Conservation (phyloP, 2,797 vertebrate species). For the Phoxinus dragarum region DNA sequence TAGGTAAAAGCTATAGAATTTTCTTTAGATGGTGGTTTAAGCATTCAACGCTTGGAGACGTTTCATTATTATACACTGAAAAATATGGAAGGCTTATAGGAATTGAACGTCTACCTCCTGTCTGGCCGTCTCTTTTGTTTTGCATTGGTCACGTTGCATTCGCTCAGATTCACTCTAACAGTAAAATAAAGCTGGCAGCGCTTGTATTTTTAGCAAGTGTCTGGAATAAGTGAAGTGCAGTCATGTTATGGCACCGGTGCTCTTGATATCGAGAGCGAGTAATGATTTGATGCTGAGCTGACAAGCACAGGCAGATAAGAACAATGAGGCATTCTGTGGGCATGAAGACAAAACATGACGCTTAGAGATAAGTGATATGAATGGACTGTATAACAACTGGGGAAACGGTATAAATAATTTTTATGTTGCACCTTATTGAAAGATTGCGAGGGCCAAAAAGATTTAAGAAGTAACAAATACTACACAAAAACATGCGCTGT, state of each 20-base stretch:
- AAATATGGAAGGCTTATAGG: background rate
- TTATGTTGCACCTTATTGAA: background rate
- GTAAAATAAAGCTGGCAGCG: background rate
- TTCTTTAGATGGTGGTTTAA: background rate
- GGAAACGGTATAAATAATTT: conserved; percentile 8
- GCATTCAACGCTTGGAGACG: background rate
- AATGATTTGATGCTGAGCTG: conserved; percentile 40
- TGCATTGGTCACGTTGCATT: background rate
- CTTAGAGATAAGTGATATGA: conserved; percentile 25
- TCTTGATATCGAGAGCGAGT: conserved; percentile 10
- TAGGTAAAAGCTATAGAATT: conserved; percentile 2
- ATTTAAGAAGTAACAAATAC: background rate
- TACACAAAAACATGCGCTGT: background rate
- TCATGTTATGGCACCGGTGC: background rate
- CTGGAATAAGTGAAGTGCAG: conserved; percentile 7
- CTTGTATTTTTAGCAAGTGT: background rate
- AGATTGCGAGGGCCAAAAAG: background rate
- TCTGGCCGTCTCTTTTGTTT: background rate
- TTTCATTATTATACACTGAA: background rate
- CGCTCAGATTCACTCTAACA: background rate
- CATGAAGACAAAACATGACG: conserved; percentile 32
- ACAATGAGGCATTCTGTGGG: conserved; percentile 12
- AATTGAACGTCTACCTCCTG: background rate
- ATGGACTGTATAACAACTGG: conserved; percentile 6
- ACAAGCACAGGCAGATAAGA: conserved; percentile 29